phyloP scores from a whole-genome alignment of 2,888 invertebrate species.

The Tenodera sinensis region DNA sequence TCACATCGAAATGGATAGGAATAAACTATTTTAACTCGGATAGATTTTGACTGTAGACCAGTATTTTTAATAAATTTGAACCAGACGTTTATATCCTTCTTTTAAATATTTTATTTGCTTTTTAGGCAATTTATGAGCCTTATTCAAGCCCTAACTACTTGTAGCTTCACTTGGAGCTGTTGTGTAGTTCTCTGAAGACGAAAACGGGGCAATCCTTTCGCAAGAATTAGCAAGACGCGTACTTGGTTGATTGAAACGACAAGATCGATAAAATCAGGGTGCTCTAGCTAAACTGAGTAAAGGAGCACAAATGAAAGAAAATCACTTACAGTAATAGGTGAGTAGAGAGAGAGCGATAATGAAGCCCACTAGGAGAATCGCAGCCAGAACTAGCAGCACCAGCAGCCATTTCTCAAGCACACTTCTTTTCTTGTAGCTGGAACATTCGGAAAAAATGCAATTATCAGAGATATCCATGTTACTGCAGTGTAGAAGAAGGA shows the following conservation, averaged over 20 bases:
- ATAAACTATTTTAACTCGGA: too few species aligned
- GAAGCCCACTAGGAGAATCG: conserved; percentile 51
- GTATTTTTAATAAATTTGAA: too few species aligned
- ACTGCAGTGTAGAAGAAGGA: too few species aligned
- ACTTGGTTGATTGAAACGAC: background rate
- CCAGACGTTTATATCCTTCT: too few species aligned
- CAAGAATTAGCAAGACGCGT: background rate
- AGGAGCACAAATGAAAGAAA: background rate
- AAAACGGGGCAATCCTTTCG: too few species aligned
- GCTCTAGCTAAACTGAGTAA: background rate
- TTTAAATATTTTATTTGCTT: too few species aligned
- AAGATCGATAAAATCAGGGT: background rate
- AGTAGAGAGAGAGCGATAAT: conserved; percentile 44
- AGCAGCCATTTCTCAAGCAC: conserved; percentile 3
- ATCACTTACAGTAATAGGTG: conserved; percentile 20
- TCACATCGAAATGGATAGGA: too few species aligned
- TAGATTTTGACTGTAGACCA: too few species aligned
- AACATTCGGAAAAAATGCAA: background rate
- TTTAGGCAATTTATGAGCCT: too few species aligned
- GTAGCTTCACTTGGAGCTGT: too few species aligned
- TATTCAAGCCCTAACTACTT: too few species aligned
- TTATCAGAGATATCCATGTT: background rate
- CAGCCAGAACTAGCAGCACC: conserved; percentile 39
- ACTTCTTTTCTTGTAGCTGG: conserved; percentile 20
- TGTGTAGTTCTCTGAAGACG: too few species aligned